Evolutionary conservation across 1,140 invertebrate genomes (phyloP), one percentile per base, ranked within the genome.

Genomic region (Meloidogyne exigua): DNA sequence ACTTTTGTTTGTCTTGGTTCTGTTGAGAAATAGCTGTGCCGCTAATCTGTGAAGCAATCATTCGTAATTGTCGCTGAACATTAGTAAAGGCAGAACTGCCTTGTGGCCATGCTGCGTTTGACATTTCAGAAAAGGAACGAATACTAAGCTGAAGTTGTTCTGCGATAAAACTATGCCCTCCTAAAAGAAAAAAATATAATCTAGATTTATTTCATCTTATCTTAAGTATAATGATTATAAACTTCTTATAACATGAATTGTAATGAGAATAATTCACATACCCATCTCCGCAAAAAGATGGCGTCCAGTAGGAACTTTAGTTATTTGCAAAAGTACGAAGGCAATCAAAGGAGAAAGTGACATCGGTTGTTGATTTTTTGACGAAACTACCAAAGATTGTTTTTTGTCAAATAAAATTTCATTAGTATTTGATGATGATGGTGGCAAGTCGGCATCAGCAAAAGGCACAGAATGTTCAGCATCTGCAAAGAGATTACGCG

Each of bases 141-240:
- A 76, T 76, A 32, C 75, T 76, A 12, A 62, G 28, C 42, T 79
- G 69, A 25, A 79, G 78, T 76, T 79, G 77, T 28, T 79, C 78
- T 10, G 78, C 72, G 26, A 79, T 68, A 28, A 79, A 79, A 26
- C 18, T 28, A 66, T 79, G 78, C 11, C 78, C 78, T 11, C 79
- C 78, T 81, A 76, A 76, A 28, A 13, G 28, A 68, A 26, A 42
- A 15, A 70, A 12, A 12, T 36, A 42, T 36, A 21, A 57, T 21
- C 18, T 32, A 42, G 9, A 25, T n/a, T n/a, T n/a, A n/a, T n/a
- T n/a, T n/a, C n/a, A n/a, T n/a, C n/a, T n/a, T n/a, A n/a, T n/a
- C n/a, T n/a, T n/a, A n/a, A n/a, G n/a, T n/a, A n/a, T n/a, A n/a
- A n/a, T n/a, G n/a, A n/a, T n/a, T n/a, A n/a, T n/a, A n/a, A n/a